Percentiles rank a stretch among this genome's conserved stretches.
Evolutionary conservation across 2,113 vertebrate species (phyloP).

Genomic region (Paratilapia polleni): DNA sequence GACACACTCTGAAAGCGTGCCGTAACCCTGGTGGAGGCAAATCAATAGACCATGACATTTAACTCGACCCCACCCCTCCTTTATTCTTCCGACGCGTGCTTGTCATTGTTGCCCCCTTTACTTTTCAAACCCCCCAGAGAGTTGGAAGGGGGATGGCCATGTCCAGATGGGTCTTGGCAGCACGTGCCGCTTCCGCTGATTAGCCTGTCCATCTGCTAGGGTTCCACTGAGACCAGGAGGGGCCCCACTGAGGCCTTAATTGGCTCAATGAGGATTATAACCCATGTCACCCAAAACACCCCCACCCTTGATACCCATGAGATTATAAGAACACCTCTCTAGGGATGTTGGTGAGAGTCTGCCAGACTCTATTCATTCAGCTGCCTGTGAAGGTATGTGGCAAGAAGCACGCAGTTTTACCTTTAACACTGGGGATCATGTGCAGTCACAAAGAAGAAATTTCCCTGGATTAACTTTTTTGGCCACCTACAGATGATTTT

Average conservation of each 20-base stretch:
- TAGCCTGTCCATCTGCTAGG: conserved; percentile 75
- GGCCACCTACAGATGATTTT: background rate
- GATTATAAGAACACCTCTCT: conserved; percentile 62
- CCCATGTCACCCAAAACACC: conserved; percentile 39
- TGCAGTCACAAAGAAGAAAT: fast-evolving
- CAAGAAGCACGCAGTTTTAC: conserved; percentile 17
- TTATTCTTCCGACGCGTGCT: conserved; percentile 66
- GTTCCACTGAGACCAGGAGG: conserved; percentile 60
- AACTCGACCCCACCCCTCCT: conserved; percentile 40
- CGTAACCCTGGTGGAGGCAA: conserved; percentile 54
- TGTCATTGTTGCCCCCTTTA: conserved; percentile 60
- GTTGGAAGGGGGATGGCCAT: conserved; percentile 5
- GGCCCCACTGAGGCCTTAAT: conserved; percentile 76
- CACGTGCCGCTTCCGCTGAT: conserved; percentile 67
- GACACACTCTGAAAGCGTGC: conserved; percentile 64
- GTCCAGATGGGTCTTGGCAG: conserved; percentile 68
- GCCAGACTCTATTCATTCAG: conserved; percentile 42
- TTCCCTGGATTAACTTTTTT: background rate
- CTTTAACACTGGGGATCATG: background rate
- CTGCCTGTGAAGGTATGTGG: conserved; percentile 50
- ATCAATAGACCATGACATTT: conserved; percentile 73
- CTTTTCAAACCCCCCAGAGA: conserved; percentile 55
- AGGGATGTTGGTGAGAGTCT: conserved; percentile 44
- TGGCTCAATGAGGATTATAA: conserved; percentile 80
- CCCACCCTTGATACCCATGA: conserved; percentile 50